Conservation (phyloP, 2,888 invertebrate species). For the Celastrina argiolus region DNA sequence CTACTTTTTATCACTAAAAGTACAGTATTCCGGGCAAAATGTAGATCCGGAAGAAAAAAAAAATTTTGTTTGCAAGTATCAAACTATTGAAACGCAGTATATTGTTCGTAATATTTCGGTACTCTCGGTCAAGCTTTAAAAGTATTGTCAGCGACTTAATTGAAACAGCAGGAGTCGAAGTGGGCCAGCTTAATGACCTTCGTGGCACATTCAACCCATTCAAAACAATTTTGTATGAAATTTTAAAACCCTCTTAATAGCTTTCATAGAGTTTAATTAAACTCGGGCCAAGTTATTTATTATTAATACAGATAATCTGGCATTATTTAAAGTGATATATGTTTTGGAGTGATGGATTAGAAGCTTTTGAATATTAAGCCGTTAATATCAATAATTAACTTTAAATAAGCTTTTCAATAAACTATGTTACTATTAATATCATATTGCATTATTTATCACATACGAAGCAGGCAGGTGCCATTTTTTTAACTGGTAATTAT, state of each 20-base stretch:
- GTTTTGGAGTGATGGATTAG: background rate
- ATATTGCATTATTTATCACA: no score
- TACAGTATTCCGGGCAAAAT: no score
- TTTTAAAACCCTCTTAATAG: slow-evolving; percentile 51
- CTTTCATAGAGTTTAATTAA: slow-evolving; percentile 66
- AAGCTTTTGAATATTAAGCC: background rate
- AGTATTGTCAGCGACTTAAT: slow-evolving; percentile 76
- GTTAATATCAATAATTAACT: background rate
- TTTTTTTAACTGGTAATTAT: no score
- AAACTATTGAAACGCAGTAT: background rate
- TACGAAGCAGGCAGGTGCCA: no score
- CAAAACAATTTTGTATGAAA: slow-evolving; percentile 20
- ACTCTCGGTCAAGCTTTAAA: slow-evolving; percentile 64
- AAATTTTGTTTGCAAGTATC: background rate
- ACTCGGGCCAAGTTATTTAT: slow-evolving; percentile 46
- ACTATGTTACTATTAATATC: background rate
- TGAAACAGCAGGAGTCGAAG: slow-evolving; percentile 72
- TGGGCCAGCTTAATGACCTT: slow-evolving; percentile 44
- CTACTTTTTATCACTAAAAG: no score
- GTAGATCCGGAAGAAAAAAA: no score
- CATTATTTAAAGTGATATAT: background rate
- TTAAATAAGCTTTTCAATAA: background rate
- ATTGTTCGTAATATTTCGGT: slow-evolving; percentile 60
- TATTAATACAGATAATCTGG: slow-evolving; percentile 47
- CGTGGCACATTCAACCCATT: slow-evolving; percentile 28